Evolutionary conservation across 2,113 vertebrate genomes (phyloP), one percentile per base, ranked within the genome.

Genomic region (Natator depressus): DNA sequence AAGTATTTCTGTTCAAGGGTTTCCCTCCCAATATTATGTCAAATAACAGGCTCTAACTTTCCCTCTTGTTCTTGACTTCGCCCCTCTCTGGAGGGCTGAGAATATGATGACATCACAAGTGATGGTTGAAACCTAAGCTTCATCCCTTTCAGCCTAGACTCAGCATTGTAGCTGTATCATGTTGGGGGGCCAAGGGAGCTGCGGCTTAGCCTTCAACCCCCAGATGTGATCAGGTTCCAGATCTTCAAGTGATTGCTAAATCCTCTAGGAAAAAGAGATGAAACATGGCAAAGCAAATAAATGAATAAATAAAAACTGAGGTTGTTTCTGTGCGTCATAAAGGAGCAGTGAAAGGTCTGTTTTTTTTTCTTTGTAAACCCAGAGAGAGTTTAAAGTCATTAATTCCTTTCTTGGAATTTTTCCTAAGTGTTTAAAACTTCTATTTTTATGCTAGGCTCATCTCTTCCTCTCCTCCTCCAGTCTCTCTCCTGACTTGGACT

Each of bases 301-400:
- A 53, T 49, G 10, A 49, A 49, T 49, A 54, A 82, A 59, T 47
- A 47, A 87, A 14, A 20, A 87, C 76, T 2, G 25, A 92, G 31
- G 11, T 8, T 91, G 51, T 91, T 51, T 87, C 91, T 82, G 85
- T 87, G 13, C 79, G 91, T 79, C 27, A 22, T 85, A 93, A 87
- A 95, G 42, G 38, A 88, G 22, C 2, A 2, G 80, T 86, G 86
- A 78, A 94, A 59, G 54, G 80, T 49, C 50, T 13, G 81, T 78
- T 1, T 4, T 17, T 38, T 42, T 78, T 55, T 57, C 46, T 62
- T 76, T 85, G 0, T 47, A 93, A 91, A 81, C 46, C 89, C 46
- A 54, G 14, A 79, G 96, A 96, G 79, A 85, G 86, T 95, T 92
- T 80, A 87, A 92, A 97, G 85, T 90, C 50, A 22, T 91, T 92